Evolutionary conservation across 2,888 invertebrate genomes (phyloP).

Genomic region (Iphiclides podalirius): DNA sequence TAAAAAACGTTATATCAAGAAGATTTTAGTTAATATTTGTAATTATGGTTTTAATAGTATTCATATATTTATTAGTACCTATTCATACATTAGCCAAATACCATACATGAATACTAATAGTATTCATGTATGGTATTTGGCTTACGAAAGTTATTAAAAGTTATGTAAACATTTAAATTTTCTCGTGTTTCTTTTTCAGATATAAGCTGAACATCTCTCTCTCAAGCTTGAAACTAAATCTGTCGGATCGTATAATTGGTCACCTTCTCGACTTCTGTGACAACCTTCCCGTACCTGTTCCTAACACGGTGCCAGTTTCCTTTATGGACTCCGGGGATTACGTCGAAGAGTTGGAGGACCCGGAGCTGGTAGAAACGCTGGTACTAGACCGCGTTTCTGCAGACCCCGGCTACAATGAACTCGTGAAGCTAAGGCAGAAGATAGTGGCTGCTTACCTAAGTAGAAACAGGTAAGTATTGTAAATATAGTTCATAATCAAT

Average conservation of each 20-base stretch:
- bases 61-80: too few species aligned
- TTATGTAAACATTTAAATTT: too few species aligned
- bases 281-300: slow-evolving; percentile 66
- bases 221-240: slow-evolving; percentile 85
- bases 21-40: too few species aligned
- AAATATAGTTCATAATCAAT: neutral
- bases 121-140: too few species aligned
- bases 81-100: too few species aligned
- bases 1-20: too few species aligned
- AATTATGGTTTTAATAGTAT: too few species aligned
- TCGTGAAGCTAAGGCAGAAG: slow-evolving; percentile 62
- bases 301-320: slow-evolving; percentile 70
- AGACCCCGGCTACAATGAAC: slow-evolving; percentile 61
- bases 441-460: slow-evolving; percentile 67
- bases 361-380: slow-evolving; percentile 47
- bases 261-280: slow-evolving; percentile 82
- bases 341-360: slow-evolving; percentile 53
- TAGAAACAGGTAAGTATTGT: slow-evolving; percentile 51
- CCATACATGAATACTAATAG: too few species aligned
- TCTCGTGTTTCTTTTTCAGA: slow-evolving; percentile 66
- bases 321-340: slow-evolving; percentile 69
- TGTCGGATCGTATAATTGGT: slow-evolving; percentile 86
- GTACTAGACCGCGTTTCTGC: slow-evolving; percentile 52
- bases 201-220: slow-evolving; percentile 88
- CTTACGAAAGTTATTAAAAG: too few species aligned